A percentile compares a stretch with the other conserved stretches of the same genome.
Conservation (phyloP, 2,797 vertebrate genomes). For the Onychomys arenicola region DNA sequence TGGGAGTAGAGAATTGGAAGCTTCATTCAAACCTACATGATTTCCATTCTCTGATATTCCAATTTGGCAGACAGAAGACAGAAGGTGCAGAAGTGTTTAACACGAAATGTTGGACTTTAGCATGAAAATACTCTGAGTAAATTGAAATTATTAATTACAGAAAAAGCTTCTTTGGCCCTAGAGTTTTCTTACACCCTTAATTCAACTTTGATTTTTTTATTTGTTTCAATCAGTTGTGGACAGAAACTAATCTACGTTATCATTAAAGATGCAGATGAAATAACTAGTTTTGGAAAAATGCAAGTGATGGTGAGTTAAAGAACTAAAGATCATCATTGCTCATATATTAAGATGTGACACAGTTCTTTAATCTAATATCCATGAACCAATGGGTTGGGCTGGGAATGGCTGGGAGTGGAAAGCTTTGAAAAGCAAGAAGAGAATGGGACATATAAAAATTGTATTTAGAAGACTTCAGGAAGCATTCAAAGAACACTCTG, state of each 20-base stretch:
- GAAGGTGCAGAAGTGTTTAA: slow-evolving; percentile 49
- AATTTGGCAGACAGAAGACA: slow-evolving; percentile 10
- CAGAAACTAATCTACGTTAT: slow-evolving; percentile 37
- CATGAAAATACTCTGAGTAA: slow-evolving; percentile 70
- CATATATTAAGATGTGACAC: slow-evolving; percentile 84
- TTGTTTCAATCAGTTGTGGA: slow-evolving; percentile 46
- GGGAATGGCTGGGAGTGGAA: neutral
- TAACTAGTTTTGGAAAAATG: slow-evolving; percentile 80
- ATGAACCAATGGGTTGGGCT: slow-evolving; percentile 61
- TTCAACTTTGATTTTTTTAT: slow-evolving; percentile 62
- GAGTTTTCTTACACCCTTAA: slow-evolving; percentile 69
- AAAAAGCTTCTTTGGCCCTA: slow-evolving; percentile 44
- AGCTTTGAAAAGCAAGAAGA: slow-evolving; percentile 59
- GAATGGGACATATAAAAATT: slow-evolving; percentile 67
- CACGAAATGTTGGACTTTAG: slow-evolving; percentile 37
- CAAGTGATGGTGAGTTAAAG: slow-evolving; percentile 75
- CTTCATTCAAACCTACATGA: slow-evolving; percentile 36
- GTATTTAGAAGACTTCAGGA: slow-evolving; percentile 82
- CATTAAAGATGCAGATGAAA: slow-evolving; percentile 75
- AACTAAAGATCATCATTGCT: slow-evolving; percentile 73
- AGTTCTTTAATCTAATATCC: slow-evolving; percentile 78
- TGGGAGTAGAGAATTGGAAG: slow-evolving; percentile 35
- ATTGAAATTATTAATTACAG: slow-evolving; percentile 74
- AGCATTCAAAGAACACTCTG: slow-evolving; percentile 73
- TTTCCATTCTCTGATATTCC: slow-evolving; percentile 61